phyloP scores from a whole-genome alignment of 2,113 vertebrate species.

The Dasypus novemcinctus region DNA sequence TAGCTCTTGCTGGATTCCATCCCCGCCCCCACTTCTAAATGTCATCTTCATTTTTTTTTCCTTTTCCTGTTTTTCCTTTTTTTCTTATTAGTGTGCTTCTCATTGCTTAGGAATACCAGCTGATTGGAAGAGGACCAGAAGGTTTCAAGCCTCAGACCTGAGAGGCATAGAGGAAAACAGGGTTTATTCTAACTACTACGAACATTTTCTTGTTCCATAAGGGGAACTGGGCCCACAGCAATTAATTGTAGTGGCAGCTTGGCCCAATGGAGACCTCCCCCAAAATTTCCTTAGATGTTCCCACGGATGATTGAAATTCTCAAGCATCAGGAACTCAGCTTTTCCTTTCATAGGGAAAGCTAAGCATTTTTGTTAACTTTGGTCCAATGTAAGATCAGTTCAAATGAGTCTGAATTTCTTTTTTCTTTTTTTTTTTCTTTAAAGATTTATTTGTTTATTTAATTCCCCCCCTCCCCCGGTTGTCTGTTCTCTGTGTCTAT shows the following conservation, averaged over 20 bases:
- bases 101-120: not conserved
- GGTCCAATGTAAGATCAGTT: not conserved
- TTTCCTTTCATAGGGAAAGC: not conserved
- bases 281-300: not conserved
- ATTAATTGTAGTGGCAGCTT: not conserved
- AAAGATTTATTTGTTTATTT: no score
- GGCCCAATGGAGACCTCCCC: not conserved
- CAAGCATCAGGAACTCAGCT: not conserved
- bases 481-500: no score
- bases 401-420: not conserved
- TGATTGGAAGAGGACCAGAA: not conserved
- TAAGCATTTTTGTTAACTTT: not conserved
- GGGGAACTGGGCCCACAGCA: not conserved
- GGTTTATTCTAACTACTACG: not conserved
- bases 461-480: no score
- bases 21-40: not conserved
- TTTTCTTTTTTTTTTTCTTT: slow-evolving; percentile 12
- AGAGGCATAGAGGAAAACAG: not conserved
- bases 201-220: not conserved
- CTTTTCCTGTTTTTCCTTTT: not conserved
- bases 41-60: not conserved
- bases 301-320: slow-evolving; percentile 17
- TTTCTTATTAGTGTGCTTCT: not conserved
- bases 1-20: not conserved
- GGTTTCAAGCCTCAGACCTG: not conserved